Conservation (phyloP, 2,797 vertebrate species). For the Parauchenoglanis ngamensis region DNA sequence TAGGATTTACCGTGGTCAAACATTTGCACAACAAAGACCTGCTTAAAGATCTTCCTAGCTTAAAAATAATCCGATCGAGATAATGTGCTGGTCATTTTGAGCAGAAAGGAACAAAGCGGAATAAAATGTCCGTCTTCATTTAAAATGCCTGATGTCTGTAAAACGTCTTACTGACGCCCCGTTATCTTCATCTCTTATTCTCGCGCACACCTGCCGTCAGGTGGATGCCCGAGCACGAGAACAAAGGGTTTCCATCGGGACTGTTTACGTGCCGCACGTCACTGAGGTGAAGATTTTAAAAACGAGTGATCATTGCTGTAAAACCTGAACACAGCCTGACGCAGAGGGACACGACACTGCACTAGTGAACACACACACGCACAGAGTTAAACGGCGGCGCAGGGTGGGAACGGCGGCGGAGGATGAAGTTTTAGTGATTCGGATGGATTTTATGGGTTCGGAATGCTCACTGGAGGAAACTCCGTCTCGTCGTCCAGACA, state of each 20-base stretch:
- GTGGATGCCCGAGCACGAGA: background rate
- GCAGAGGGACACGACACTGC: background rate
- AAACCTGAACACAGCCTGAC: background rate
- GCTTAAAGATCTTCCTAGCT: background rate
- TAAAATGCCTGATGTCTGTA: background rate
- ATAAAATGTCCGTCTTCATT: background rate
- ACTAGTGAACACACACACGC: background rate
- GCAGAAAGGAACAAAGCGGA: background rate
- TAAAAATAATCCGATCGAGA: background rate
- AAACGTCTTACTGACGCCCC: background rate
- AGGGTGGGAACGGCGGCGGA: background rate
- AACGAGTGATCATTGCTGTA: background rate
- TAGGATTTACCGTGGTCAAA: background rate
- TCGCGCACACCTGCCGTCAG: background rate
- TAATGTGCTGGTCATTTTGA: background rate
- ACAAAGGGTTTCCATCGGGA: background rate
- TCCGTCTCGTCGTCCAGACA: constrained; percentile 94
- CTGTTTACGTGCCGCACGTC: background rate
- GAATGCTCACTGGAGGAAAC: constrained; percentile 96
- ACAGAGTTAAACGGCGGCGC: background rate
- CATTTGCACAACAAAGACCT: background rate
- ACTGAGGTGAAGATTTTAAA: background rate
- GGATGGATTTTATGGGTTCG: constrained; percentile 56
- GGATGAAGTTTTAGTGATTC: background rate
- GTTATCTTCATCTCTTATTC: no score